These are phyloP conservation scores for Calliopsis andreniformis DNA, from an alignment of 1,140 invertebrate genomes.

Conservation along the genomic window DNA sequence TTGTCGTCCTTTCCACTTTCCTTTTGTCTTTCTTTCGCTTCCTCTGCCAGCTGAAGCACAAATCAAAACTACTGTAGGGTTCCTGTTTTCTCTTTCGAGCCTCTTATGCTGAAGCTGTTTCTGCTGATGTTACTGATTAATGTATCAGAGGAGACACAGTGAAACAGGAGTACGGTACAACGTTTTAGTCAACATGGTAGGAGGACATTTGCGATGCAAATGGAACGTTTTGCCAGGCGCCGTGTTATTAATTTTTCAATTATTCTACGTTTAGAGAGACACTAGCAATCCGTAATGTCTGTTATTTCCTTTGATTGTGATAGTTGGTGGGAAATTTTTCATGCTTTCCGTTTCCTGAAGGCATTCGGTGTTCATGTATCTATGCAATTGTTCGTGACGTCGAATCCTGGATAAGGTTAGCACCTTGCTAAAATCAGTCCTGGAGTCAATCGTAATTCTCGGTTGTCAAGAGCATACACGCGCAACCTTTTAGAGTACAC, in stretches of 20 bases:
- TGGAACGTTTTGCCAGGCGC: background rate
- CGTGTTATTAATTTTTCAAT: conserved; percentile 35
- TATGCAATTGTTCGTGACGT: conserved; percentile 19
- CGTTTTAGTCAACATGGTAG: background rate
- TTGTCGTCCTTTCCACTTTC: conserved; percentile 13
- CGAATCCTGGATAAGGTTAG: conserved; percentile 21
- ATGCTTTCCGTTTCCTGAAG: background rate
- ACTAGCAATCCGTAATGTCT: conserved; percentile 20
- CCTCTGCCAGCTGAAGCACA: no score
- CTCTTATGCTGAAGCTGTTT: no score
- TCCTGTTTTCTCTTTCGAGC: no score
- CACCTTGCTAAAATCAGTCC: background rate
- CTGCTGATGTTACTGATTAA: no score
- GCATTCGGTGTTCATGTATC: conserved; percentile 9
- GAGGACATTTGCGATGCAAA: background rate
- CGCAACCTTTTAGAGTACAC: conserved; percentile 17
- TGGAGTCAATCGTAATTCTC: conserved; percentile 15
- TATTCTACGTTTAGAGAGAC: background rate
- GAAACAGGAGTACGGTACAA: no score
- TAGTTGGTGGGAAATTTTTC: background rate
- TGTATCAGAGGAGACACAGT: no score
- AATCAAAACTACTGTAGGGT: no score
- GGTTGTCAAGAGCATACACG: background rate
- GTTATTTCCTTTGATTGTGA: conserved; percentile 3
- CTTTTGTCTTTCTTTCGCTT: background rate